A percentile compares a stretch with the other conserved stretches of the same genome.
These are phyloP conservation scores for Argyrosomus regius DNA, from an alignment of 2,797 vertebrate species.

Conservation along the genomic window DNA sequence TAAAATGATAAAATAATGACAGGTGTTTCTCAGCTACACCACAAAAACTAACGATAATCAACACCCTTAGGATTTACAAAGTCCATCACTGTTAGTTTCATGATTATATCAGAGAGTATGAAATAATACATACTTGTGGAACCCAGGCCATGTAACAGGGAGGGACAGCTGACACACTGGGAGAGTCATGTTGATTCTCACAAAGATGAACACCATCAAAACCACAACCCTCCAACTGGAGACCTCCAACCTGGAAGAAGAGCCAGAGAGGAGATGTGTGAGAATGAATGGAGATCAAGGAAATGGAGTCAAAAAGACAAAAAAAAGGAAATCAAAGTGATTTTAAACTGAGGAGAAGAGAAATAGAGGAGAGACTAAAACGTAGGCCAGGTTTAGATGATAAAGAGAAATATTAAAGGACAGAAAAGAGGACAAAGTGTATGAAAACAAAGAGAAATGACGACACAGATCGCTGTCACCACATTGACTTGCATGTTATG, in stretches of 20 bases:
- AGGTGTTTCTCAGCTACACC: neutral
- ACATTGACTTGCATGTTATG: conserved; percentile 35
- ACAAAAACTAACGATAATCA: neutral
- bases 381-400: neutral
- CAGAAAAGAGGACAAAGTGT: neutral
- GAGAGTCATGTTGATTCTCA: conserved; percentile 95
- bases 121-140: conserved; percentile 86
- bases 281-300: neutral
- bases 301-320: neutral
- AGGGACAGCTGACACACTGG: conserved; percentile 93
- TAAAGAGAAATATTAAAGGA: neutral
- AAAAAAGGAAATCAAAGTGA: neutral
- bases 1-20: neutral
- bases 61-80: neutral
- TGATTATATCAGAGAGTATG: neutral
- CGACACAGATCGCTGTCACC: neutral
- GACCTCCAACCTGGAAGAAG: conserved; percentile 89
- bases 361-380: neutral
- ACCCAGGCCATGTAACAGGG: conserved; percentile 97
- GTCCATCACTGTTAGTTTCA: neutral
- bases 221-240: conserved; percentile 94
- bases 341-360: neutral
- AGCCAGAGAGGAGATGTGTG: conserved; percentile 40
- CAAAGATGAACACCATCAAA: conserved; percentile 93
- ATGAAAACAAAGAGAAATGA: neutral